A percentile compares a stretch with the other conserved stretches of the same genome.
Evolutionary conservation across 2,797 vertebrate species (phyloP).

Genomic region (Octomys mimax): DNA sequence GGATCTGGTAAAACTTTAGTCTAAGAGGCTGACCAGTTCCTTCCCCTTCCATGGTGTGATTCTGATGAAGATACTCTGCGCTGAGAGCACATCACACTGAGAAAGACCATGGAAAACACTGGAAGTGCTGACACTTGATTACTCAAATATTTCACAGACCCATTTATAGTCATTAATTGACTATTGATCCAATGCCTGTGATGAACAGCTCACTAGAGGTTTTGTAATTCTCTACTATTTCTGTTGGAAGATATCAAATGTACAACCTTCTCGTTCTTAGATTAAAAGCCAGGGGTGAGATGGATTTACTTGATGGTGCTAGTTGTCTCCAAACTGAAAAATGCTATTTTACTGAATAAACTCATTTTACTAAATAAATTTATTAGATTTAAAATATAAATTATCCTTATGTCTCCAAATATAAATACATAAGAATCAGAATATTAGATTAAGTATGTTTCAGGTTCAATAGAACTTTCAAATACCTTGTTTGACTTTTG

Average conservation of each 20-base stretch:
- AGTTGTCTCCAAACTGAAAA: not conserved
- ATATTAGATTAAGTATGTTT: constrained; percentile 3
- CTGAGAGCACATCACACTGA: too few species aligned
- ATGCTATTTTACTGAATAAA: not conserved
- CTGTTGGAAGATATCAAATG: not conserved
- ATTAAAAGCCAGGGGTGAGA: not conserved
- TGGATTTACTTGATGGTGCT: not conserved
- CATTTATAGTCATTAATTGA: not conserved
- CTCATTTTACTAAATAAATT: not conserved
- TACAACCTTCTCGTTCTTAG: not conserved
- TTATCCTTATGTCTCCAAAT: not conserved
- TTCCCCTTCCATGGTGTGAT: not conserved
- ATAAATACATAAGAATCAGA: not conserved
- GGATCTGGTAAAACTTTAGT: not conserved
- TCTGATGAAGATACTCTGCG: not conserved
- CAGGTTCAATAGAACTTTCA: not conserved
- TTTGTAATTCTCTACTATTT: not conserved
- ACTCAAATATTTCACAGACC: not conserved
- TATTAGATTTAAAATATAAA: not conserved
- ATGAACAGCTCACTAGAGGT: not conserved
- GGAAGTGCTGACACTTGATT: not conserved
- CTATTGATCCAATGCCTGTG: not conserved
- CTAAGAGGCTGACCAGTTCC: not conserved
- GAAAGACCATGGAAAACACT: not conserved
- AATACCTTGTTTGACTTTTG: not conserved